Base-by-base conservation (phyloP, 2,888 invertebrate species). In the Luffia ferchaultella region DNA sequence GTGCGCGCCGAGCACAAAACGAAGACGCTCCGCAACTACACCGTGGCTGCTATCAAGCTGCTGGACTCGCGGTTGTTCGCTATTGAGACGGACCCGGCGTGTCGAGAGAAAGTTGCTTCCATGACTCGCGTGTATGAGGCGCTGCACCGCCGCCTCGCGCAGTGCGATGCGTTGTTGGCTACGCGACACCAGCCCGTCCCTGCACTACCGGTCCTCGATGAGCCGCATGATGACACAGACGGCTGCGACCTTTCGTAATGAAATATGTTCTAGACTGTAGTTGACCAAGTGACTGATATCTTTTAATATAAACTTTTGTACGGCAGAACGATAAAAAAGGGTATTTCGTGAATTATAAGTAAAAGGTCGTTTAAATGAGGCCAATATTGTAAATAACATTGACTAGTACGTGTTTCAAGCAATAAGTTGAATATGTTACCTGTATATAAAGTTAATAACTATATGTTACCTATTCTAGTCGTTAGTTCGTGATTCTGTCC, bases 81-180 rank as follows among this genome's bases (percentile, higher is more conserved):
- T 0, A 83, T 85, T 49, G 85, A 85, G 62, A 79, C 78, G 1
- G 85, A 85, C 57, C 82, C 82, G 0, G 62, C 77, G 0, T 83
- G 83, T 56, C 85, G 84, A 55, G 84, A 85, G 57, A 85, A 85
- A 57, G 84, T 84, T 0, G 73, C 76, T 0, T 83, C 83, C 0
- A 79, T 85, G 80, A 82, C 80, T 0, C 67, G 80, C 1, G 80
- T 85, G 1, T 85, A 85, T 46, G 77, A 85, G 42, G 70, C 76
- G 0, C 60, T 85, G 16, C 85, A 85, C 50, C 78, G 75, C 0
- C 68, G 73, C 15, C 60, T 85, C 40, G 83, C 77, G 19, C 79
- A 78, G 19, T 85, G 85, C 50, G 82, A 82, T 48, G 5, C 5
- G 15, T 12, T 47, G 16, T 16, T 46, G 19, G 20, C 46, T 2